Conservation (phyloP, 2,113 vertebrate genomes). For the Pithys albifrons region DNA sequence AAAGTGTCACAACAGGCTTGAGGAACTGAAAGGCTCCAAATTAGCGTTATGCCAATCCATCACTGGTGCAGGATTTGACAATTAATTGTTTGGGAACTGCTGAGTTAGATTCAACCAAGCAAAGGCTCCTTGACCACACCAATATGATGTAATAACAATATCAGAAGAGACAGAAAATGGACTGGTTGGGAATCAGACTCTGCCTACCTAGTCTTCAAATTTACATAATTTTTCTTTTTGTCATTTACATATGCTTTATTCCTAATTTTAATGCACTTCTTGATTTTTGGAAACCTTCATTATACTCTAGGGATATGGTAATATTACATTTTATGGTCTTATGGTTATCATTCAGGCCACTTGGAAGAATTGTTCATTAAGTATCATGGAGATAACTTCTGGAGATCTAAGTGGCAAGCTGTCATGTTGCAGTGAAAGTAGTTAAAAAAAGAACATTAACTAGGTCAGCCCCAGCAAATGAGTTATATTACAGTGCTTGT, state of each 20-base stretch:
- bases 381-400: constrained; percentile 37
- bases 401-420: constrained; percentile 46
- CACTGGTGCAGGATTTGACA: background rate
- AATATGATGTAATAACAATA: background rate
- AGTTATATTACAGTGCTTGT: background rate
- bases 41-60: background rate
- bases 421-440: constrained; percentile 8
- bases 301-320: constrained; percentile 30
- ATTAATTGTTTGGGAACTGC: constrained; percentile 26
- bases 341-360: constrained; percentile 20
- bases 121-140: constrained; percentile 6
- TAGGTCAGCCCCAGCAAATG: constrained; percentile 37
- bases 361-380: constrained; percentile 56
- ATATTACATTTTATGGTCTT: constrained; percentile 25
- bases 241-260: constrained; percentile 26
- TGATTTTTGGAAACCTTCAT: constrained; percentile 41
- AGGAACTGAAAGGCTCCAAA: background rate
- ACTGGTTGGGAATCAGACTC: background rate
- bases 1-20: background rate
- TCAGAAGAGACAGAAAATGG: constrained; percentile 17
- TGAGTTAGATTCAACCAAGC: background rate
- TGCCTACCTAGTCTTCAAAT: background rate
- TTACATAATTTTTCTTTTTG: constrained; percentile 14
- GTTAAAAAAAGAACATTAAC: constrained; percentile 53
- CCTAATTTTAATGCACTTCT: constrained; percentile 38